phyloP scores from a whole-genome alignment of 2,797 vertebrate genomes.

The Synanceia verrucosa region DNA sequence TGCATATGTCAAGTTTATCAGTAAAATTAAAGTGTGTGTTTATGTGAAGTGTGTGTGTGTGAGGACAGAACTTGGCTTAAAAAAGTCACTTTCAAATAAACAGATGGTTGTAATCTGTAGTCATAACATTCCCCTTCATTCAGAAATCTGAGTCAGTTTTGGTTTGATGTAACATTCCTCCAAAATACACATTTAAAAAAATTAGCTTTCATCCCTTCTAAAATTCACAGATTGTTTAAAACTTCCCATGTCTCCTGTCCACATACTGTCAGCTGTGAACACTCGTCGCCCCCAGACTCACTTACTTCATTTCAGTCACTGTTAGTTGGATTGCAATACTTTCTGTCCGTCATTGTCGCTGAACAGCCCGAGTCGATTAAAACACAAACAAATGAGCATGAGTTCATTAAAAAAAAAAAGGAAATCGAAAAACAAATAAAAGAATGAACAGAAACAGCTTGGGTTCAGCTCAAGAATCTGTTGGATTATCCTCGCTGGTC shows the following conservation, averaged over 20 bases:
- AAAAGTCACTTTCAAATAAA: constrained; percentile 59
- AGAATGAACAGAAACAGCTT: constrained; percentile 53
- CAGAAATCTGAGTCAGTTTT: constrained; percentile 48
- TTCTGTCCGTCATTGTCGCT: constrained; percentile 32
- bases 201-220: constrained; percentile 23
- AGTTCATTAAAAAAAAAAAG: constrained; percentile 47
- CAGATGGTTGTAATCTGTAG: constrained; percentile 29
- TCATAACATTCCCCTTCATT: constrained; percentile 56
- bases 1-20: constrained; percentile 43
- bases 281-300: constrained; percentile 25
- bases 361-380: constrained; percentile 24
- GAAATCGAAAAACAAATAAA: constrained; percentile 35
- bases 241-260: constrained; percentile 37
- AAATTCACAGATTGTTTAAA: constrained; percentile 37
- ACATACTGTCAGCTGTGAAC: constrained; percentile 39
- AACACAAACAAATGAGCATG: constrained; percentile 11
- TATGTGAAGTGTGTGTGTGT: constrained; percentile 2
- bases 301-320: constrained; percentile 62
- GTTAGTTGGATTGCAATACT: constrained; percentile 54
- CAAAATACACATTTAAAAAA: constrained; percentile 36
- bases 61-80: constrained; percentile 46
- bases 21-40: constrained; percentile 9
- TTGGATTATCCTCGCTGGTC: constrained; percentile 41
- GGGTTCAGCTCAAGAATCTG: constrained; percentile 42
- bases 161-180: constrained; percentile 61